Conservation (phyloP, 2,888 invertebrate genomes). For the Gastrophysa polygoni region DNA sequence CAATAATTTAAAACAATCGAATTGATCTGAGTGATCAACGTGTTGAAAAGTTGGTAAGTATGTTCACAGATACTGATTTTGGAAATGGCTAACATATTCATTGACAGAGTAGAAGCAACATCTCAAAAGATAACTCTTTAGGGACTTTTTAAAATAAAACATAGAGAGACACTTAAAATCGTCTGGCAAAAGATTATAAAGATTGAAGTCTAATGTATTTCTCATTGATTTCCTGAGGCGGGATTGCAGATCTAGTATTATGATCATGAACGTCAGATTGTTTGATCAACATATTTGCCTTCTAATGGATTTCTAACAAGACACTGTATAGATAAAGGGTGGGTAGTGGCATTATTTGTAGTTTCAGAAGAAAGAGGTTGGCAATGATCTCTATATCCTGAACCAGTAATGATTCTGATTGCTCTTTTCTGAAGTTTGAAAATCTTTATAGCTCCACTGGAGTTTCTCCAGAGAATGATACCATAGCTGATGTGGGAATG, state of each 20-base stretch:
- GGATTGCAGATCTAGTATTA: not conserved
- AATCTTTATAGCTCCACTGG: slow-evolving; percentile 5
- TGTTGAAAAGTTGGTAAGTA: not conserved
- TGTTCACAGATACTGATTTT: not conserved
- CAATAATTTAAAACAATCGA: not conserved
- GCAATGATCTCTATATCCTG: slow-evolving; percentile 15
- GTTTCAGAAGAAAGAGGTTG: slow-evolving; percentile 13
- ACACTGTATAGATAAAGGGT: slow-evolving; percentile 12
- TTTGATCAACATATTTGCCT: not conserved
- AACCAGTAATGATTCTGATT: slow-evolving; percentile 16
- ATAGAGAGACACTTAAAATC: not conserved
- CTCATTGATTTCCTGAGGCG: not conserved
- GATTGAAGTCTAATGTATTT: not conserved
- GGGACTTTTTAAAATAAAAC: not conserved
- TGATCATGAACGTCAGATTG: not conserved
- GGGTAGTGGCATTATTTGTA: slow-evolving; percentile 14
- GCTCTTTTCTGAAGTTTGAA: slow-evolving; percentile 20
- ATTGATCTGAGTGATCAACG: not conserved
- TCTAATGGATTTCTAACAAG: not conserved
- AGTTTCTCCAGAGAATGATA: slow-evolving; percentile 20
- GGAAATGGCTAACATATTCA: not conserved
- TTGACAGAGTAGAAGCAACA: not conserved
- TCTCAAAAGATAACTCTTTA: not conserved
- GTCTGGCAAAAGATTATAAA: not conserved
- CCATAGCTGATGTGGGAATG: slow-evolving; percentile 19